These are phyloP conservation scores for Gymnoscopelus braueri DNA, from an alignment of 2,797 vertebrate species.

Conservation along the genomic window DNA sequence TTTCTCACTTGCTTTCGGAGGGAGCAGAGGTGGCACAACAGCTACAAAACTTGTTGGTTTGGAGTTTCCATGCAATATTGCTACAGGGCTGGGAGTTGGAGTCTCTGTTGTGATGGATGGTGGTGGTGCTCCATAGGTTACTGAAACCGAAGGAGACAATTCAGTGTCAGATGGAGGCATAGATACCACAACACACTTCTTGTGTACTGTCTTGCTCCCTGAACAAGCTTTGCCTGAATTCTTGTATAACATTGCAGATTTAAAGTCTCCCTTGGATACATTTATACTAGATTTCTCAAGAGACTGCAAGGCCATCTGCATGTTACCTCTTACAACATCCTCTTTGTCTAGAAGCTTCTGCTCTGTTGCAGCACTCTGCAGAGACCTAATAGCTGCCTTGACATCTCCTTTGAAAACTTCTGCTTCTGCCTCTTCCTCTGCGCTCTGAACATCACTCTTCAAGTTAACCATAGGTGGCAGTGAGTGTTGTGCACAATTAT, in stretches of 20 bases:
- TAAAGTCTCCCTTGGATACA: slow-evolving; percentile 89
- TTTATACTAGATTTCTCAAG: slow-evolving; percentile 88
- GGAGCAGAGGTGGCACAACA: slow-evolving; percentile 61
- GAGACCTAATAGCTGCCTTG: slow-evolving; percentile 87
- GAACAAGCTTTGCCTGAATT: slow-evolving; percentile 85
- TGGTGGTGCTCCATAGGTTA: slow-evolving; percentile 84
- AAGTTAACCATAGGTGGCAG: slow-evolving; percentile 73
- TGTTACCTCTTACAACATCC: slow-evolving; percentile 84
- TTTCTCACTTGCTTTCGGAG: slow-evolving; percentile 74
- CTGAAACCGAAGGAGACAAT: slow-evolving; percentile 96
- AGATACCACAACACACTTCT: slow-evolving; percentile 82
- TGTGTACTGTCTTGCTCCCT: slow-evolving; percentile 80
- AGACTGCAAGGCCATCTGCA: slow-evolving; percentile 83
- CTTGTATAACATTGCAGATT: slow-evolving; percentile 90
- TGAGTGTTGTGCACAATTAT: slow-evolving; percentile 80
- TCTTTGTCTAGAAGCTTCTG: slow-evolving; percentile 87
- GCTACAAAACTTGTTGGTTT: slow-evolving; percentile 55
- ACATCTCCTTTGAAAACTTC: slow-evolving; percentile 87
- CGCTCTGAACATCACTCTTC: slow-evolving; percentile 82
- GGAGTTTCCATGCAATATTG: slow-evolving; percentile 59
- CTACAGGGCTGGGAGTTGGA: slow-evolving; percentile 65
- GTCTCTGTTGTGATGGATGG: slow-evolving; percentile 73
- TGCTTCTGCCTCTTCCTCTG: slow-evolving; percentile 81
- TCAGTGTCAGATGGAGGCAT: slow-evolving; percentile 85
- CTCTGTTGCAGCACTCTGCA: slow-evolving; percentile 85